Conservation (phyloP, 2,888 invertebrate species). For the Creontiades dilutus region DNA sequence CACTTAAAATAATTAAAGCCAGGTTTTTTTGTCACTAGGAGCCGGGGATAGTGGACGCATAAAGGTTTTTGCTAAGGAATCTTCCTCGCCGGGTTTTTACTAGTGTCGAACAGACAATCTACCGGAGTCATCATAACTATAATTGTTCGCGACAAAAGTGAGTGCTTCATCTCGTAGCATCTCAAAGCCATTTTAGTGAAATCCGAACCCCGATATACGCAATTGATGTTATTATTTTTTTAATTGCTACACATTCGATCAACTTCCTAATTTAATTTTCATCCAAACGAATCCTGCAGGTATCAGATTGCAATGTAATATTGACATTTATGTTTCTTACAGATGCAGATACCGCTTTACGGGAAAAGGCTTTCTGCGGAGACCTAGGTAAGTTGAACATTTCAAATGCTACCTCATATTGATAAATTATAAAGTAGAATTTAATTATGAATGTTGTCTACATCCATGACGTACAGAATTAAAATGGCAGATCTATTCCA, state of each 20-base stretch:
- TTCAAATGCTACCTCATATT: no score
- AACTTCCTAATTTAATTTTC: no score
- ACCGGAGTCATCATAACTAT: neutral
- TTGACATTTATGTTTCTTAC: conserved; percentile 63
- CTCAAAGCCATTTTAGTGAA: neutral
- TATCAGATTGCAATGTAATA: neutral
- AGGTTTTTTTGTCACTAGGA: neutral
- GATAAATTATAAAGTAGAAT: no score
- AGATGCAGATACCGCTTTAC: conserved; percentile 73
- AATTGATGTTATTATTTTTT: neutral
- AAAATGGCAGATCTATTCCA: no score
- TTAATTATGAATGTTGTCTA: no score
- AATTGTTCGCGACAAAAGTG: neutral
- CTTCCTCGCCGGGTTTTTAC: neutral
- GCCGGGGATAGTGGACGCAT: neutral
- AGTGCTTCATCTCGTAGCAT: neutral
- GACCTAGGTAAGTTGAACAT: conserved; percentile 74
- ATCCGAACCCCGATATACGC: neutral
- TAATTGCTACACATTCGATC: no score
- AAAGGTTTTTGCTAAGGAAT: neutral
- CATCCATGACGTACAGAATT: no score
- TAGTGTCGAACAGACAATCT: neutral
- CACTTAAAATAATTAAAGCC: conserved; percentile 33
- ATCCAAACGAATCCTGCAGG: no score
- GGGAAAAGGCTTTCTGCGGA: conserved; percentile 73